These are phyloP conservation scores for Petrocephalus schoutedeni DNA, from an alignment of 2,797 vertebrate genomes.

Conservation along the genomic window DNA sequence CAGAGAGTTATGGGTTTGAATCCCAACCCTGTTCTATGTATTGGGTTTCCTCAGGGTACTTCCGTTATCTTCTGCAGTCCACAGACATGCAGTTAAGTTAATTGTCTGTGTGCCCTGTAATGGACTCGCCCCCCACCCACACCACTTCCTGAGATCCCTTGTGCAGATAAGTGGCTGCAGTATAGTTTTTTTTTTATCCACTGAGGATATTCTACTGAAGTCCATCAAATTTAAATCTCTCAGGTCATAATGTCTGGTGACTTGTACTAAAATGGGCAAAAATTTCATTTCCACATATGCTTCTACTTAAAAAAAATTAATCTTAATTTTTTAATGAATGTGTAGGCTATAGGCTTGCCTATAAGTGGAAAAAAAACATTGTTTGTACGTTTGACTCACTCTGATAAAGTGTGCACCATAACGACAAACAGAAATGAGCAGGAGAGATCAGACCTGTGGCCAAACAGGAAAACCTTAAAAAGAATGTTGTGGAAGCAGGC, in stretches of 20 bases:
- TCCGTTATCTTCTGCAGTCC: background rate
- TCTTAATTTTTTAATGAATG: background rate
- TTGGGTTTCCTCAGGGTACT: background rate
- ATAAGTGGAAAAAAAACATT: background rate
- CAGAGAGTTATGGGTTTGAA: background rate
- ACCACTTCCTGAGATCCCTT: background rate
- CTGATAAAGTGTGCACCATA: background rate
- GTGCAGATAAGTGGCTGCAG: background rate
- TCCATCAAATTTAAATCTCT: background rate
- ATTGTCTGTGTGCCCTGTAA: background rate
- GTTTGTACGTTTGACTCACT: background rate
- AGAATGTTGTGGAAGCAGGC: background rate
- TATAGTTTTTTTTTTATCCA: background rate
- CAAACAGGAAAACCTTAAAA: background rate
- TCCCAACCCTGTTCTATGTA: background rate
- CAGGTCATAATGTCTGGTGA: background rate
- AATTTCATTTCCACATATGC: background rate
- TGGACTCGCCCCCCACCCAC: background rate
- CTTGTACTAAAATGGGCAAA: background rate
- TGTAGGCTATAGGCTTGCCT: background rate
- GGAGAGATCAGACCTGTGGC: background rate
- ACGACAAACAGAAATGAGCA: background rate
- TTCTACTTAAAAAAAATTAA: background rate
- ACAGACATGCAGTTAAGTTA: background rate
- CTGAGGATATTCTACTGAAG: background rate